A percentile compares a stretch with the other conserved stretches of the same genome.
Evolutionary conservation across 2,888 invertebrate genomes (phyloP).

Genomic region (Parasteatoda lunata): DNA sequence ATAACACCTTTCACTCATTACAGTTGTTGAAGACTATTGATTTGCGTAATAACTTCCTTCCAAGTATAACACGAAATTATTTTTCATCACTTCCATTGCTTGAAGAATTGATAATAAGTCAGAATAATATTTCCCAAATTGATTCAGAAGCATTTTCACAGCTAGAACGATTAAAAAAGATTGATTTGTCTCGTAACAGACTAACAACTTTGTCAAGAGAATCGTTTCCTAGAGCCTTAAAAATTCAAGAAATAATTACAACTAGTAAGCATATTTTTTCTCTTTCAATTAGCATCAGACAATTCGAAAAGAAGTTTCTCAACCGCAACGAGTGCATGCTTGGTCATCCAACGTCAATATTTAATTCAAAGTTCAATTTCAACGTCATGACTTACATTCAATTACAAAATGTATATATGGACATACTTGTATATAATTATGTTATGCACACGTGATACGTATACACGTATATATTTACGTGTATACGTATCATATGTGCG

Average conservation of each 20-base stretch:
- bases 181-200: background rate
- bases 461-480: too few relatives aligned
- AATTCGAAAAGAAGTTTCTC: background rate
- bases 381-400: too few relatives aligned
- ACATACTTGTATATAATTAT: too few relatives aligned
- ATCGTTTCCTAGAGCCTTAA: slow-evolving; percentile 27
- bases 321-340: too few relatives aligned
- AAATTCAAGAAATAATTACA: background rate
- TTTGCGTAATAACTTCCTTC: background rate
- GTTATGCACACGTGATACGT: too few relatives aligned
- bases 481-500: too few relatives aligned
- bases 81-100: background rate
- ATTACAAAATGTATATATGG: too few relatives aligned
- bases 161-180: background rate
- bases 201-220: slow-evolving; percentile 25
- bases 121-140: slow-evolving; percentile 18
- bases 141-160: slow-evolving; percentile 17
- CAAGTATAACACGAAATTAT: background rate
- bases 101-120: background rate
- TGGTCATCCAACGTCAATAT: too few relatives aligned
- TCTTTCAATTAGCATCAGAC: background rate
- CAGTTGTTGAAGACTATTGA: slow-evolving; percentile 1
- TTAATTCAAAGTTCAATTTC: too few relatives aligned
- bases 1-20: background rate
- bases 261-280: background rate